Evolutionary conservation across 2,888 invertebrate genomes (phyloP), one percentile per base, ranked within the genome.

Genomic region (Watsonalla binaria): DNA sequence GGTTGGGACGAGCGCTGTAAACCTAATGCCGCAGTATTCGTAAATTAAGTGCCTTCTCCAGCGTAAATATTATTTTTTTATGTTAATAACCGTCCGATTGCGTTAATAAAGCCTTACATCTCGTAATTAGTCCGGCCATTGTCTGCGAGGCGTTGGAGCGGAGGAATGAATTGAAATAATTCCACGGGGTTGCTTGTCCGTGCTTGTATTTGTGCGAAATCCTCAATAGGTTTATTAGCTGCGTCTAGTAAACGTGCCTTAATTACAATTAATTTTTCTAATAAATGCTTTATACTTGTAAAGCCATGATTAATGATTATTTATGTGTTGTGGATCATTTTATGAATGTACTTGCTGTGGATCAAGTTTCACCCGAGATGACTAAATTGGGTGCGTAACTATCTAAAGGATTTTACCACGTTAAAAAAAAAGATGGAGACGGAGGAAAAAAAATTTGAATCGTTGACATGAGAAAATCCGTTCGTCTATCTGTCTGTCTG

Each of bases 61-160:
- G 74, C 74, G 88, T 88, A 89, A 89, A 90, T 89, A 90, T 89
- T 89, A 89, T 90, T 90, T 90, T 90, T 90, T 90, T 90, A 90
- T 90, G 90, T 89, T 90, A 90, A 90, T 90, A 79, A 84, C 84
- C 79, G 70, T 78, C 83, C 84, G 85, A 89, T 89, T 86, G 88
- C 85, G 88, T 86, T 90, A 88, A 90, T 90, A 89, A 90, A 90
- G 86, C 84, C 86, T 86, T 87, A 88, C 87, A 87, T 87, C 84
- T 83, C 78, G 84, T 89, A 90, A 90, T 90, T 90, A 88, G 84
- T 67, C 69, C 70, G 62, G 66, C 78, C 77, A 83, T 86, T 87
- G 86, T 87, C 85, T 86, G 76, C 65, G 62, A 82, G 81, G 80
- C 80, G 79, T 73, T 59, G 76, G 75, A 74, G 80, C 78, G 80